A percentile compares a stretch with the other conserved stretches of the same genome.
Conservation (phyloP, 2,888 invertebrate genomes). For the Hemicrepidius hirtus region DNA sequence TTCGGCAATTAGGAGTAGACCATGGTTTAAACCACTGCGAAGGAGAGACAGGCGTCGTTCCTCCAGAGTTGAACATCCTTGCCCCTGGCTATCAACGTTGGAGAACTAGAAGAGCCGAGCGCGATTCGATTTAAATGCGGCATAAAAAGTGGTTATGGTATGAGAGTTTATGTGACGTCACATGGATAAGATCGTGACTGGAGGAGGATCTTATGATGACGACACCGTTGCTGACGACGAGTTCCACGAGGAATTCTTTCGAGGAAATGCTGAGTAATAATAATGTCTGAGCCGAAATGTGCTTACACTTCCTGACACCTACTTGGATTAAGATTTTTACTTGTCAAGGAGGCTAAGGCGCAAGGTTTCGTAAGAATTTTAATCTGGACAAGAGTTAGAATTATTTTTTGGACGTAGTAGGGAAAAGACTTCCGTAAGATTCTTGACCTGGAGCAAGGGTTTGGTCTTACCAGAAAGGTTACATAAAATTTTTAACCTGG, state of each 20-base stretch:
- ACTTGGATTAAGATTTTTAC: too few species aligned
- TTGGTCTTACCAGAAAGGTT: too few species aligned
- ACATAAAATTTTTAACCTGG: too few species aligned
- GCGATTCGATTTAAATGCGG: conserved; percentile 44
- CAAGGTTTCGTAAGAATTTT: too few species aligned
- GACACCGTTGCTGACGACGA: conserved; percentile 7
- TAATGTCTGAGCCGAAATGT: neutral
- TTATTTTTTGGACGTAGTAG: too few species aligned
- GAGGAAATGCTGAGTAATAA: conserved; percentile 1
- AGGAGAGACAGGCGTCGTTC: conserved; percentile 20
- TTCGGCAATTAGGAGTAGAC: conserved; percentile 14
- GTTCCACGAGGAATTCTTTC: conserved; percentile 3
- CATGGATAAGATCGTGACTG: conserved; percentile 31
- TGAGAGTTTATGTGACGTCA: conserved; percentile 44
- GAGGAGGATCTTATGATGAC: conserved; percentile 8
- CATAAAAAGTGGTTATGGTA: conserved; percentile 46
- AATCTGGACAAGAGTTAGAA: too few species aligned
- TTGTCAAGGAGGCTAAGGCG: too few species aligned
- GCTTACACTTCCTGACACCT: neutral
- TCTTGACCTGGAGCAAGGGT: too few species aligned
- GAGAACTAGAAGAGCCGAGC: conserved; percentile 41
- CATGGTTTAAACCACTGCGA: conserved; percentile 3
- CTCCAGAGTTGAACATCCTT: conserved; percentile 51
- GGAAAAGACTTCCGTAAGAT: too few species aligned
- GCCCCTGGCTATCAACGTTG: conserved; percentile 45